Conservation (phyloP, 2,797 vertebrate genomes). For the Scyliorhinus canicula region DNA sequence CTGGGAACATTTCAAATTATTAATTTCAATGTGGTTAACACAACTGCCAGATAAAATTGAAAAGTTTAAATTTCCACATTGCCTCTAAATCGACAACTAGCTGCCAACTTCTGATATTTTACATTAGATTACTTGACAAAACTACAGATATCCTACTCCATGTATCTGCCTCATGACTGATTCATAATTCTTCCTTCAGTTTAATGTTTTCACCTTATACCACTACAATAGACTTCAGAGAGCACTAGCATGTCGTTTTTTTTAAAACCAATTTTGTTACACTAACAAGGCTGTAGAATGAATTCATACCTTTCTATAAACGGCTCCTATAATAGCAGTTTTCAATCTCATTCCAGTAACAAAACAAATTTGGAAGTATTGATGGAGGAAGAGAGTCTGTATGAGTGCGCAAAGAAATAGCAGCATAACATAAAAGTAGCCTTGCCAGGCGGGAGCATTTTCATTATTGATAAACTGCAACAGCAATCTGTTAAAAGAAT, state of each 20-base stretch:
- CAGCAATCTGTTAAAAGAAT: slow-evolving; percentile 64
- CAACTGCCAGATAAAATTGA: not conserved
- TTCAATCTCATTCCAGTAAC: slow-evolving; percentile 91
- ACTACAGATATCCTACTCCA: not conserved
- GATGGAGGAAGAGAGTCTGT: slow-evolving; percentile 86
- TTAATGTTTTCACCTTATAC: not conserved
- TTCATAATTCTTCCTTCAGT: not conserved
- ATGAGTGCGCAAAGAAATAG: slow-evolving; percentile 77
- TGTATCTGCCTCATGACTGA: not conserved
- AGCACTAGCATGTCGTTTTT: not conserved
- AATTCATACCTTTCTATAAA: slow-evolving; percentile 83
- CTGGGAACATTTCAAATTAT: not conserved
- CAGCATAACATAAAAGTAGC: slow-evolving; percentile 79
- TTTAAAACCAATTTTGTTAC: not conserved
- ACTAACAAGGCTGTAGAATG: not conserved
- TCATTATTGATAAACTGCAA: slow-evolving; percentile 76
- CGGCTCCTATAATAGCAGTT: slow-evolving; percentile 79
- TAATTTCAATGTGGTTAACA: not conserved
- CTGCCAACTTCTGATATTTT: not conserved
- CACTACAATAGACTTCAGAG: slow-evolving; percentile 7
- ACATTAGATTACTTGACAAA: not conserved
- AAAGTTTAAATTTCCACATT: not conserved
- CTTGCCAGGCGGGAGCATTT: slow-evolving; percentile 77
- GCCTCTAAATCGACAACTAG: not conserved
- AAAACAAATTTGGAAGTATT: slow-evolving; percentile 94